Evolutionary conservation across 2,113 vertebrate species (phyloP), one percentile per base, ranked within the genome.

Genomic region (Aegotheles bennettii): DNA sequence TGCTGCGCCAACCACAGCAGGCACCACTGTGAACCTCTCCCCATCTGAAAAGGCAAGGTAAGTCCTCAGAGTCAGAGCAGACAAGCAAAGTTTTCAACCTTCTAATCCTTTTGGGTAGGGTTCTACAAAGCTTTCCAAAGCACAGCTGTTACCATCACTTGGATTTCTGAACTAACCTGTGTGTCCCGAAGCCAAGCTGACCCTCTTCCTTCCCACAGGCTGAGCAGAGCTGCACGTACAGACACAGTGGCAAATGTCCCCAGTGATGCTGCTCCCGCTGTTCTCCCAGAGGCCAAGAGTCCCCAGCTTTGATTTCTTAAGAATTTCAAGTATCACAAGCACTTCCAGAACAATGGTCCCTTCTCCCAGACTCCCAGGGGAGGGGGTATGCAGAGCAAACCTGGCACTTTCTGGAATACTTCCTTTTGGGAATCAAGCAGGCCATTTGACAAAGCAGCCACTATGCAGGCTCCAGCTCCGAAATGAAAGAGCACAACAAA

Each of bases 191-290:
- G 83, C 60, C 5, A 4, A 70, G 47, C 80, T 29, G 63, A n/a
- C 28, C 43, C 24, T 10, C 38, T 29, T 19, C 43, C 24, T 40
- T 8, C 65, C 29, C 74, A 8, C 35, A 2, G 23, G 42, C 28
- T 8, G 3, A 7, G 67, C 64, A 78, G 29, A 29, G 36, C 31
- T n/a, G 40, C 4, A 16, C 7, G 0, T 0, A 21, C 10, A 50
- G 21, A 11, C 48, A 21, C 4, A 2, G 28, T 0, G 21, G 33
- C 13, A 1, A 1, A 11, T 2, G 3, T 21, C 11, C 42, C 48
- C 84, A n/a, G 61, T 2, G 23, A 57, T 7, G 6, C 65, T 29
- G 59, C 80, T 90, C 42, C 69, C 50, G 1, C 42, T n/a, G 25
- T 0, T 51, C 70, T 33, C 73, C 64, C 56, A 48, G 6, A 51